Base-by-base conservation (phyloP, 2,797 vertebrate species). In the Anisognathus igniventris region DNA sequence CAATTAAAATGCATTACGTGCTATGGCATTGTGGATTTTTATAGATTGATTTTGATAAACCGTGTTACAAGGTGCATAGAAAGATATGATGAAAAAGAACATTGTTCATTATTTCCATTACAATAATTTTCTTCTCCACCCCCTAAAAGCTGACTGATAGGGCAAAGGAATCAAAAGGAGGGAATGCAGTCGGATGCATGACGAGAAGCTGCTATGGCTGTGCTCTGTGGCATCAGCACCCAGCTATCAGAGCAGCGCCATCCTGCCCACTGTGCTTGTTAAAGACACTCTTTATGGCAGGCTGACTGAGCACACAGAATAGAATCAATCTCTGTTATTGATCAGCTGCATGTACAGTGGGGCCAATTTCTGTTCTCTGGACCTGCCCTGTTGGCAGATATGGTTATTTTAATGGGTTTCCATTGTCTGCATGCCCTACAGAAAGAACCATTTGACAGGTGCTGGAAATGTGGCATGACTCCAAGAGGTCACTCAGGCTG, bases 371-470 rank as follows among this genome's bases (percentile, higher is more conserved):
- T 86, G 39, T 24, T 88, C 77, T 78, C 81, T 62, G 68, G 68
- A 61, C 53, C 75, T 62, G 78, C n/a, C 71, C 4, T 25, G 54
- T 28, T 79, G 78, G 91, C 82, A 80, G 85, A 83, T 64, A 31
- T 0, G 54, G 75, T 37, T 56, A 53, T 78, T 93, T 94, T 37
- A 86, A 92, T 87, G 67, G 51, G 64, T 88, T 96, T 76, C 90
- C 77, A 37, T 39, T 78, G 75, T 65, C 74, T 77, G 67, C 65
- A 60, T 93, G 84, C 72, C 77, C 61, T 71, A 33, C 50, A 80
- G 84, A 56, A 93, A 93, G 92, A 91, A 68, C 25, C 86, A 87
- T 94, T 61, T 89, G 94, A 86, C 54, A 90, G 91, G 88, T 95
- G 68, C 84, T 92, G 68, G 92, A 89, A 91, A 87, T 23, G 73